phyloP scores from a whole-genome alignment of 2,797 vertebrate species.

The Austrolebias charrua region DNA sequence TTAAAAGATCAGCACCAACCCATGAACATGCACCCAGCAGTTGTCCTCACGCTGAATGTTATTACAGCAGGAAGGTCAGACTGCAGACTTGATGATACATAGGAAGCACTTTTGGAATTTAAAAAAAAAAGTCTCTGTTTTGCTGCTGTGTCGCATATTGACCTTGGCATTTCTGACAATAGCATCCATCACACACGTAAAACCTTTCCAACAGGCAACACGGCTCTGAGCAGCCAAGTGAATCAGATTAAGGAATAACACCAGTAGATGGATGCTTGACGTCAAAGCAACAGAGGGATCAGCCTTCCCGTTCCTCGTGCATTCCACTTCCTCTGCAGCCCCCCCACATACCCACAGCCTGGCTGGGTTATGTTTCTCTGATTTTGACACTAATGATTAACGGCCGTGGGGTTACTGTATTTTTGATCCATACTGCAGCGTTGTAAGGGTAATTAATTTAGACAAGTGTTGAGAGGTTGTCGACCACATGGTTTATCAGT shows the following conservation, averaged over 20 bases:
- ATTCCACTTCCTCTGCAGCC: conserved; percentile 75
- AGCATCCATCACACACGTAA: conserved; percentile 92
- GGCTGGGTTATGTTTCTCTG: conserved; percentile 80
- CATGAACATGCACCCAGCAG: conserved; percentile 87
- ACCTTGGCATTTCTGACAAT: conserved; percentile 98
- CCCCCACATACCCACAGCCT: conserved; percentile 30
- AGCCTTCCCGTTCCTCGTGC: conserved; percentile 74
- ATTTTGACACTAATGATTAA: conserved; percentile 81
- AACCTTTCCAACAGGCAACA: conserved; percentile 89
- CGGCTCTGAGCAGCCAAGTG: conserved; percentile 87
- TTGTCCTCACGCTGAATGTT: conserved; percentile 88
- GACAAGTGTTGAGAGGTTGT: conserved; percentile 48
- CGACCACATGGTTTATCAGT: conserved; percentile 8
- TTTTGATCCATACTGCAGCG: conserved; percentile 61
- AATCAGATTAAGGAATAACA: conserved; percentile 91
- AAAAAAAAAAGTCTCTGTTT: conserved; percentile 76
- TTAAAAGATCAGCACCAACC: conserved; percentile 84
- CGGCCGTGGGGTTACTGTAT: conserved; percentile 70
- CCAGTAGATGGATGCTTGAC: conserved; percentile 89
- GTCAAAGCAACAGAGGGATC: conserved; percentile 85
- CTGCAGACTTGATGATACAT: conserved; percentile 92
- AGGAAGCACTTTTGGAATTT: conserved; percentile 86
- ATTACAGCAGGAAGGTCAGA: conserved; percentile 94
- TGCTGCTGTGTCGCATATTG: conserved; percentile 87
- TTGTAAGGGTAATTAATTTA: conserved; percentile 48